Evolutionary conservation across 1,140 invertebrate species (phyloP).

Genomic region (Chelonus insularis): DNA sequence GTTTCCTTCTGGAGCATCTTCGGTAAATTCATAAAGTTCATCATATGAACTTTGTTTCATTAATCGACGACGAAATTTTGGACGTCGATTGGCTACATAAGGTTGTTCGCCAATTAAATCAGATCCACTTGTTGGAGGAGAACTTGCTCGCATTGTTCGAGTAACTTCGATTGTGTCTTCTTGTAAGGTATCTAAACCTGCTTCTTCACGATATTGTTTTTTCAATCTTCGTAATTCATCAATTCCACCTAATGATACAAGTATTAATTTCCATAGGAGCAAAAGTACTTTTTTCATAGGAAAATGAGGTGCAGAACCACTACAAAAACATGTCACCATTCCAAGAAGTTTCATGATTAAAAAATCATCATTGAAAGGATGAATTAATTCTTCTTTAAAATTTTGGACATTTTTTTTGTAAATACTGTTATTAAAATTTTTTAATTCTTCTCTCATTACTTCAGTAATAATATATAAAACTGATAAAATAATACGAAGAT

Average conservation of each 20-base stretch:
- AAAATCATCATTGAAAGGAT: slow-evolving; percentile 74
- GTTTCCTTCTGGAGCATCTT: slow-evolving; percentile 53
- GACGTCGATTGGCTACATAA: slow-evolving; percentile 53
- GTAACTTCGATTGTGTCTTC: slow-evolving; percentile 95
- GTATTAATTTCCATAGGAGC: slow-evolving; percentile 93
- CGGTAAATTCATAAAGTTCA: slow-evolving; percentile 52
- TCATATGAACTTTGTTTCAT: slow-evolving; percentile 94
- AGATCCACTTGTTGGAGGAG: slow-evolving; percentile 89
- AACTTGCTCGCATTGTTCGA: slow-evolving; percentile 89
- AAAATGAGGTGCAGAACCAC: slow-evolving; percentile 91
- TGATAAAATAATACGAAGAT: slow-evolving; percentile 88
- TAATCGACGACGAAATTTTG: slow-evolving; percentile 50
- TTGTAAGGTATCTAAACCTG: slow-evolving; percentile 73
- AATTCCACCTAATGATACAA: slow-evolving; percentile 89
- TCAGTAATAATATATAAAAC: slow-evolving; percentile 94
- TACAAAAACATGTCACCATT: slow-evolving; percentile 95
- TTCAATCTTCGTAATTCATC: slow-evolving; percentile 78
- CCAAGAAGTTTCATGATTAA: slow-evolving; percentile 85
- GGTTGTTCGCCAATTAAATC: slow-evolving; percentile 91
- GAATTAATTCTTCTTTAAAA: slow-evolving; percentile 78
- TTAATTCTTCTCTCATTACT: slow-evolving; percentile 75
- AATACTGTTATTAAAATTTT: slow-evolving; percentile 67
- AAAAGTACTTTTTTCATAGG: slow-evolving; percentile 97
- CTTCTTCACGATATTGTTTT: slow-evolving; percentile 70
- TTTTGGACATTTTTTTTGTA: slow-evolving; percentile 72